Conservation (phyloP, 2,113 vertebrate species). For the Trematomus loennbergii region DNA sequence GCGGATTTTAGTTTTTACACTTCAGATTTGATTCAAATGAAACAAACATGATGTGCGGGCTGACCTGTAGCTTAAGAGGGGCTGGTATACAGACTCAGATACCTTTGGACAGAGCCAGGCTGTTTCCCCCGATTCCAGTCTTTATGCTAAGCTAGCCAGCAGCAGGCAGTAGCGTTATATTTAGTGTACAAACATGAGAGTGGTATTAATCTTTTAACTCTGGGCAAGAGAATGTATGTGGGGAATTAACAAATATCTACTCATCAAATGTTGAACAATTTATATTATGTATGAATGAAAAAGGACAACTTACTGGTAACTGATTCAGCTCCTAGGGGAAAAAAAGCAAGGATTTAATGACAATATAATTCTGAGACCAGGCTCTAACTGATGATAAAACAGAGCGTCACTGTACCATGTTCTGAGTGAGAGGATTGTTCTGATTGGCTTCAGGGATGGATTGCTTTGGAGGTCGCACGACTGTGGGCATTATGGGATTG, state of each 20-base stretch:
- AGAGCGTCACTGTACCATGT: conserved; percentile 84
- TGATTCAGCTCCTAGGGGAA: conserved; percentile 89
- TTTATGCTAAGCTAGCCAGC: not conserved
- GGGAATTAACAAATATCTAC: not conserved
- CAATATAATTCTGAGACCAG: not conserved
- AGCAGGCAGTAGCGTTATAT: not conserved
- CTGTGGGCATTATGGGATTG: conserved; percentile 95
- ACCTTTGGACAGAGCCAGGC: not conserved
- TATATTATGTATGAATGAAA: not conserved
- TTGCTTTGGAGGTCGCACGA: conserved; percentile 92
- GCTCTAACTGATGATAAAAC: not conserved
- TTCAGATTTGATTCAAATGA: not conserved
- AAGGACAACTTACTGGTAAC: conserved; percentile 84
- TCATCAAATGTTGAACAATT: not conserved
- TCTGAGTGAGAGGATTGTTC: conserved; percentile 80
- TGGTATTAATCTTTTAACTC: not conserved
- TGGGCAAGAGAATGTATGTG: not conserved
- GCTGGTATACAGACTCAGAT: not conserved
- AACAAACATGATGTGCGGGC: not conserved
- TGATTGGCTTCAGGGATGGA: conserved; percentile 78
- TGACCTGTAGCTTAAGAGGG: not conserved
- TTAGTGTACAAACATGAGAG: not conserved
- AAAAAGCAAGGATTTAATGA: not conserved
- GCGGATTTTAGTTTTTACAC: not conserved
- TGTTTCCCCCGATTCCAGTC: not conserved